These are phyloP conservation scores for Leptopilina syphax DNA, from an alignment of 2,888 invertebrate species.

Conservation along the genomic window DNA sequence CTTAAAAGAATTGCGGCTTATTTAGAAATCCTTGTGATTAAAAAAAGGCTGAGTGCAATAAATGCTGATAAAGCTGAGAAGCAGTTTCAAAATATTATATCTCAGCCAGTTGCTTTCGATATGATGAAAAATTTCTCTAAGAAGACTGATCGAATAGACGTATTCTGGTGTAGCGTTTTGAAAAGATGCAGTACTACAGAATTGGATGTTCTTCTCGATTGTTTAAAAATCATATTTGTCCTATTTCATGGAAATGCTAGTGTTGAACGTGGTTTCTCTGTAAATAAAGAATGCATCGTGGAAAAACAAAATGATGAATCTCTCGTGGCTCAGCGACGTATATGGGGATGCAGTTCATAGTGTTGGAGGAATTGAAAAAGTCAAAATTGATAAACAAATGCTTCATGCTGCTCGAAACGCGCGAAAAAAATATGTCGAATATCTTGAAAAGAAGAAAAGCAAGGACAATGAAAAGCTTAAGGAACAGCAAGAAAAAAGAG, in stretches of 20 bases:
- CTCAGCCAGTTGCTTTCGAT: slow-evolving; percentile 6
- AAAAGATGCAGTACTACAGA: slow-evolving; percentile 7
- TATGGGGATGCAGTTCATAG: slow-evolving; percentile 47
- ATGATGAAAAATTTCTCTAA: background rate
- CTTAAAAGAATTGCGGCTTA: background rate
- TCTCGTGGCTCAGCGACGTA: slow-evolving; percentile 39
- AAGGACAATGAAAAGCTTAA: background rate
- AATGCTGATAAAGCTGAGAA: slow-evolving; percentile 1
- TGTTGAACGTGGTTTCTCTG: slow-evolving; percentile 58
- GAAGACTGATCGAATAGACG: background rate
- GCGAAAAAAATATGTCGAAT: background rate
- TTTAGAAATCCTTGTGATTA: background rate
- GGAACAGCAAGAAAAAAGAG: slow-evolving; percentile 17
- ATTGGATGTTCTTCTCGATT: slow-evolving; percentile 35
- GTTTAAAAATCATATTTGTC: slow-evolving; percentile 52
- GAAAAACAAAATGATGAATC: slow-evolving; percentile 55
- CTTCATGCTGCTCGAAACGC: slow-evolving; percentile 15
- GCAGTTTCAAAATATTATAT: slow-evolving; percentile 16
- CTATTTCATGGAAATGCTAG: slow-evolving; percentile 57
- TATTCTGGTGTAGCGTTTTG: slow-evolving; percentile 9
- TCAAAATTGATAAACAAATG: background rate
- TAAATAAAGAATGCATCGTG: slow-evolving; percentile 57
- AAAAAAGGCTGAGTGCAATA: background rate
- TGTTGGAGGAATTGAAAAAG: slow-evolving; percentile 40
- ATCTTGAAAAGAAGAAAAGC: background rate